phyloP scores from a whole-genome alignment of 2,113 vertebrate genomes.

The Sclerurus mexicanus region DNA sequence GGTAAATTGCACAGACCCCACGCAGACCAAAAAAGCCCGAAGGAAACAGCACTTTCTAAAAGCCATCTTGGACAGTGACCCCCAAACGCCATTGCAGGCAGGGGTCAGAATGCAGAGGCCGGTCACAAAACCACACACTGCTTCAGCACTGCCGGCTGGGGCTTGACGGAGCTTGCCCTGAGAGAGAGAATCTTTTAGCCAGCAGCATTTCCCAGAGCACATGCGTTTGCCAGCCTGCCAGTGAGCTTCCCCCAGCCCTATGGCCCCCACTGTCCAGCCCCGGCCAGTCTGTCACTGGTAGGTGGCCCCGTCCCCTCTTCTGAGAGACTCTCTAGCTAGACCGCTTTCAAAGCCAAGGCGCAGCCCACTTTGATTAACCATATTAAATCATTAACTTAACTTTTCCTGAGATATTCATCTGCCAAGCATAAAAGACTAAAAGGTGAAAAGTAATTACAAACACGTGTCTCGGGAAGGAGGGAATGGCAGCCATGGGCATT shows the following conservation, averaged over 20 bases:
- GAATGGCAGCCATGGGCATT: not conserved
- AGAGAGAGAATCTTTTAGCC: not conserved
- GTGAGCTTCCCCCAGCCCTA: rapidly evolving
- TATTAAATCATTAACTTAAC: constrained; percentile 37
- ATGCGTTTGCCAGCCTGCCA: not conserved
- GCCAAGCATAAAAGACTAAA: not conserved
- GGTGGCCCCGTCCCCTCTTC: not conserved
- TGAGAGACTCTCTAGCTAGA: not conserved
- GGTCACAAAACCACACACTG: rapidly evolving
- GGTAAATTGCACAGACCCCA: not conserved
- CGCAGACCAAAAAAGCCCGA: not conserved
- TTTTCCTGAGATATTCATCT: constrained; percentile 28
- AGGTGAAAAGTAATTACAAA: constrained; percentile 45
- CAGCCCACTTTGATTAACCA: not conserved
- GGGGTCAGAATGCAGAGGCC: rapidly evolving
- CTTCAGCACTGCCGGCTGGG: not conserved
- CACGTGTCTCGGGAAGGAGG: not conserved
- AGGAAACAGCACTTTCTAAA: not conserved
- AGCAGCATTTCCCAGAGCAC: not conserved
- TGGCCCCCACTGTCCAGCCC: not conserved
- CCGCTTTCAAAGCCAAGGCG: not conserved
- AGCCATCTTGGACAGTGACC: not conserved
- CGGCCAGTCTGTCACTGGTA: not conserved
- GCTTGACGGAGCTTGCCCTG: not conserved
- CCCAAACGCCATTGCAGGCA: rapidly evolving